Evolutionary conservation across 1,140 invertebrate genomes (phyloP), one percentile per base, ranked within the genome.

Genomic region (Spodoptera litura): DNA sequence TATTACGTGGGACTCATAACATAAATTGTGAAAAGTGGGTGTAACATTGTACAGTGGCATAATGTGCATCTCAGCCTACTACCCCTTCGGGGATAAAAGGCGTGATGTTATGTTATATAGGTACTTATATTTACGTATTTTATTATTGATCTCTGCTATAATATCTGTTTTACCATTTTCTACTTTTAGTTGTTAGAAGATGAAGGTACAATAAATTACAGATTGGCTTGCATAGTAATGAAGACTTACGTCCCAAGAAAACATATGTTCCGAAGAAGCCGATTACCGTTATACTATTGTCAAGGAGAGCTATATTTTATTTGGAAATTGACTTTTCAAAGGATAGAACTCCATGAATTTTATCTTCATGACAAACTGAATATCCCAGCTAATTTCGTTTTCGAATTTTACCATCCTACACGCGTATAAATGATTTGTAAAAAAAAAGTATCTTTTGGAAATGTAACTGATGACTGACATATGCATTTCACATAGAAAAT

Each of bases 221-320:
- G 44, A 2, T 51, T 87, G 9, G 89, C 90, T 56, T 91, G 90
- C 55, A 58, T 91, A 1, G 80, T 90, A 8, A 82, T 91, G 79
- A 88, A 81, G 53, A 58, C 81, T 0, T 89, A 80, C n/a, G 83
- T 88, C 5, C 81, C 87, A 4, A 20, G 20, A 12, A 88, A 85
- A 35, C 89, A 66, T 56, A 4, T 83, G 25, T 90, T 91, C 52
- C 64, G 68, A 11, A 86, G 78, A 25, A 83, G 80, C n/a, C 81
- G 87, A 0, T 44, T 90, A 0, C 90, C 88, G 0, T 15, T 91
- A 3, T 89, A 90, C 78, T 91, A 91, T 49, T 91, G 90, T 12
- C 89, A 90, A 58, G 90, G 90, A 5, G 49, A 53, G 0, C 53
- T 87, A 0, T 68, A 35, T 1, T 62, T 85, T 4, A 8, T 90